Percentiles rank a stretch among this genome's conserved stretches.
Evolutionary conservation across 2,888 invertebrate species (phyloP).

Genomic region (Seira sanloemensis): DNA sequence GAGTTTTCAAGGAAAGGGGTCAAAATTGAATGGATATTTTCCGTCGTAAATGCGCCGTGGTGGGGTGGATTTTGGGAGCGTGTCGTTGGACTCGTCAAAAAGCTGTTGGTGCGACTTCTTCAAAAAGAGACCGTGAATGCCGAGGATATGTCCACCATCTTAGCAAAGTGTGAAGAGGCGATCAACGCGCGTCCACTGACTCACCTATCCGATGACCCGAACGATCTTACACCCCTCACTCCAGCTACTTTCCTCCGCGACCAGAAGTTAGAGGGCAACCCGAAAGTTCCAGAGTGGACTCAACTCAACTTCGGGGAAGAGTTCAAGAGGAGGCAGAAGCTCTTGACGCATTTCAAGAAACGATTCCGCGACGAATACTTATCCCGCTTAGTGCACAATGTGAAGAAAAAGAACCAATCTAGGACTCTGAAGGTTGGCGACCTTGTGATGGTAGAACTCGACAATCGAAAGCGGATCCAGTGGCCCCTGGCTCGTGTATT

Average conservation of each 20-base stretch:
- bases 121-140: not conserved
- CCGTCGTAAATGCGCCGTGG: slow-evolving; percentile 24
- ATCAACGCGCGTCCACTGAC: slow-evolving; percentile 11
- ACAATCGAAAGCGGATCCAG: slow-evolving; percentile 5
- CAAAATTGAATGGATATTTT: slow-evolving; percentile 38
- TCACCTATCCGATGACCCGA: not conserved
- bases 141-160: not conserved
- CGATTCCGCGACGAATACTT: not conserved
- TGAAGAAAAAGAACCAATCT: not conserved
- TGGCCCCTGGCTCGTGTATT: slow-evolving; percentile 22
- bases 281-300: too few species aligned
- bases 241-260: slow-evolving; percentile 7
- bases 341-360: not conserved
- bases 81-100: slow-evolving; percentile 7
- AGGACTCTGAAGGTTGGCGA: not conserved
- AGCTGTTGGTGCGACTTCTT: not conserved
- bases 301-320: not conserved
- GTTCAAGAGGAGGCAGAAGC: not conserved
- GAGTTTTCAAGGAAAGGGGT: slow-evolving; percentile 77
- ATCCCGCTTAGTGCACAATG: not conserved
- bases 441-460: not conserved
- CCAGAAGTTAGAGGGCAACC: too few species aligned
- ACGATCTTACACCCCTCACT: slow-evolving; percentile 2
- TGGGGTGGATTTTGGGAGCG: slow-evolving; percentile 49
- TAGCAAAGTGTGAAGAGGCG: not conserved